These are phyloP conservation scores for Poeciliopsis retropinna DNA, from an alignment of 2,113 vertebrate genomes.

Conservation along the genomic window DNA sequence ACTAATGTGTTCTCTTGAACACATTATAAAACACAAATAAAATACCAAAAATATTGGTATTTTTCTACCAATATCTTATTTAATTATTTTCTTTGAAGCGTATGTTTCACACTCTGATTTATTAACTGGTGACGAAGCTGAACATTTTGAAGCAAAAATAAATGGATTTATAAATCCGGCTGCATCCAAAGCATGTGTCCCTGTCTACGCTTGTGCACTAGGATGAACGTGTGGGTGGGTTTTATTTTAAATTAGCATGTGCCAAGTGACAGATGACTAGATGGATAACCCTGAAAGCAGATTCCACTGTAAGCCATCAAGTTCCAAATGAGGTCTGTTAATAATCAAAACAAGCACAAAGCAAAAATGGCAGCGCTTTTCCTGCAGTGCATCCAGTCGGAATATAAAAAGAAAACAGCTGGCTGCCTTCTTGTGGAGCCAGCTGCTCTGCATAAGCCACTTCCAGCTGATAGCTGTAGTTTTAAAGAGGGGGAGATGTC, in stretches of 20 bases:
- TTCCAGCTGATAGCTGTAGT: slow-evolving; percentile 15
- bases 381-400: background rate
- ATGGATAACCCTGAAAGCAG: background rate
- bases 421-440: background rate
- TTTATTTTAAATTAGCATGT: background rate
- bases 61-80: background rate
- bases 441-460: background rate
- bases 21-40: too few species aligned
- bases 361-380: background rate
- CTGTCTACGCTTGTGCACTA: background rate
- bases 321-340: slow-evolving; percentile 16
- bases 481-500: slow-evolving; percentile 22
- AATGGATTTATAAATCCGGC: background rate
- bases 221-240: background rate
- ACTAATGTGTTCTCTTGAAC: too few species aligned
- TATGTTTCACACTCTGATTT: background rate
- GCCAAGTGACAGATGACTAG: background rate
- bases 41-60: too few species aligned
- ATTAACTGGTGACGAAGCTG: background rate
- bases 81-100: background rate
- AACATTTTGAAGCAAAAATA: background rate
- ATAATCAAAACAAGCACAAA: slow-evolving; percentile 3
- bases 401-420: background rate
- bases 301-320: background rate
- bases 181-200: background rate